These are phyloP conservation scores for Aurelia sp. DNA, from an alignment of 30 jellyfish, hydroid and myxozoan genomes.

Conservation along the genomic window DNA sequence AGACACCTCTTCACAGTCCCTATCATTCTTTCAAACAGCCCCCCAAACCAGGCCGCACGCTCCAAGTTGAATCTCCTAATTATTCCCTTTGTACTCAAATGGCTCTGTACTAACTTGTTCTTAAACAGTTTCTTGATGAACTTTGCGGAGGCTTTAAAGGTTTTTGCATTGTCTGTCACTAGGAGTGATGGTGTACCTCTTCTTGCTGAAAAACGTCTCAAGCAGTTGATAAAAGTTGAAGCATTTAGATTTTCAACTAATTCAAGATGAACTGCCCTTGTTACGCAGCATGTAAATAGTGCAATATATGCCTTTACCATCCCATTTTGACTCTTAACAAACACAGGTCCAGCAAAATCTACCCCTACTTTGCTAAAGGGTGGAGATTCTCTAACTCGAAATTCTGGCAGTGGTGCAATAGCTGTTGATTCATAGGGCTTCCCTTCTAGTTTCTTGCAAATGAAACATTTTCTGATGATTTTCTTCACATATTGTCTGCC, in stretches of 20 bases:
- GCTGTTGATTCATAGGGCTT: slow-evolving; percentile 23
- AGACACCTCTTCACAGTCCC: too few species aligned
- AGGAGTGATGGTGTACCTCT: slow-evolving; percentile 36
- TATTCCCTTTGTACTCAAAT: too few species aligned
- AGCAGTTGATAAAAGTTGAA: neutral
- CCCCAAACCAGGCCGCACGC: too few species aligned
- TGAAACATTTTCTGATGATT: neutral
- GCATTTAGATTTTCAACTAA: neutral
- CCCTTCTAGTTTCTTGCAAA: slow-evolving; percentile 32
- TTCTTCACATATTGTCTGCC: neutral
- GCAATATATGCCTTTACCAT: neutral
- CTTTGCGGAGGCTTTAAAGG: slow-evolving; percentile 42
- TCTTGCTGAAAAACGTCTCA: neutral
- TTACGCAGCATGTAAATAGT: slow-evolving; percentile 18
- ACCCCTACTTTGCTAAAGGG: neutral
- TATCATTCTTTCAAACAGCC: too few species aligned
- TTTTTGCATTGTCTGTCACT: slow-evolving; percentile 53
- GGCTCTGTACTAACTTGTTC: too few species aligned
- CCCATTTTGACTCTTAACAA: neutral
- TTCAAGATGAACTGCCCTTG: slow-evolving; percentile 41
- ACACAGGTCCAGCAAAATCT: slow-evolving; percentile 20
- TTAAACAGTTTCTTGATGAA: neutral
- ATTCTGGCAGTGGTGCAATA: slow-evolving; percentile 42
- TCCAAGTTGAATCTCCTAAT: too few species aligned
- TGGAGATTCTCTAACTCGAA: slow-evolving; percentile 23